phyloP scores from a whole-genome alignment of 2,113 vertebrate species.

The Amazona vittata region DNA sequence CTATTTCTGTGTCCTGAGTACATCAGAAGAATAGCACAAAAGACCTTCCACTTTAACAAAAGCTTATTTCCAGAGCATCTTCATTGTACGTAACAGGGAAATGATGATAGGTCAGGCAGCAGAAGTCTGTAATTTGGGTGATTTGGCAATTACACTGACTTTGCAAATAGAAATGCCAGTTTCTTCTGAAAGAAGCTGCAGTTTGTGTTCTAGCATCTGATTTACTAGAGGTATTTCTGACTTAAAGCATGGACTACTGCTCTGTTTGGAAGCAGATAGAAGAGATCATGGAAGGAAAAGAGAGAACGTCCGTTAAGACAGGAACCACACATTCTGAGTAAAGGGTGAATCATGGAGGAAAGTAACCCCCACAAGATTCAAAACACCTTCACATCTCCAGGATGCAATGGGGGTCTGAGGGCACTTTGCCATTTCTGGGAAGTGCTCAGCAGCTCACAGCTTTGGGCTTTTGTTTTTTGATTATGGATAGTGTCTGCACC shows the following conservation, averaged over 20 bases:
- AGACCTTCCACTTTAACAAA: constrained; percentile 14
- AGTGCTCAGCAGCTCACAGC: background rate
- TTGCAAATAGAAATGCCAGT: background rate
- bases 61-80: background rate
- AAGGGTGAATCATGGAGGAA: background rate
- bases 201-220: background rate
- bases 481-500: background rate
- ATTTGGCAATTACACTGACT: constrained; percentile 9
- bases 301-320: background rate
- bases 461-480: background rate
- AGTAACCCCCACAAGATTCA: background rate
- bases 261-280: background rate
- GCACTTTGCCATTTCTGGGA: background rate
- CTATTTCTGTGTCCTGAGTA: background rate
- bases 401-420: background rate
- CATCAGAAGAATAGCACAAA: background rate
- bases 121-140: background rate
- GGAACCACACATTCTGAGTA: background rate
- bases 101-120: background rate
- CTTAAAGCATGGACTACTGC: background rate
- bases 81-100: constrained; percentile 1
- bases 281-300: background rate
- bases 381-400: background rate
- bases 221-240: background rate
- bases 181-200: background rate